Evolutionary conservation across 2,888 invertebrate species (phyloP).

Genomic region (Drosophila cognata): DNA sequence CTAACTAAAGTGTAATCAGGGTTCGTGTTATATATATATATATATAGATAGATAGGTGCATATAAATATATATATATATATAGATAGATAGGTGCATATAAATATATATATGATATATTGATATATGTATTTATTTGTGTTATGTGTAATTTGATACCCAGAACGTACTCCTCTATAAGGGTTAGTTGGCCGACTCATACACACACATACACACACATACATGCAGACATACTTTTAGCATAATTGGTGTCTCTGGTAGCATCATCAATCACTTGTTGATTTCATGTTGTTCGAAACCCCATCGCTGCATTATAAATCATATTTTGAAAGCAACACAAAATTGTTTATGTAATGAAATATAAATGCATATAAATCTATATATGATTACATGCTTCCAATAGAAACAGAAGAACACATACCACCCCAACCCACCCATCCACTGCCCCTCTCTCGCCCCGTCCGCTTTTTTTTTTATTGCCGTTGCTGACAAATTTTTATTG

Average conservation of each 20-base stretch:
- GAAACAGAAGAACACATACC: not conserved
- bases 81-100: too few species aligned
- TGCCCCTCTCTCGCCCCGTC: not conserved
- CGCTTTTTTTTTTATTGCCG: conserved; percentile 29
- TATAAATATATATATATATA: not conserved
- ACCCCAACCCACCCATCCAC: not conserved
- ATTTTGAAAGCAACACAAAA: conserved; percentile 22
- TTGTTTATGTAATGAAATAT: conserved; percentile 18
- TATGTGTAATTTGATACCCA: conserved; percentile 34
- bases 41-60: not conserved
- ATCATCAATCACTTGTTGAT: conserved; percentile 77
- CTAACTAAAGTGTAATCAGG: not conserved
- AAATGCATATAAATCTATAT: conserved; percentile 15
- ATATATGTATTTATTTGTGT: not conserved
- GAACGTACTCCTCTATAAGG: conserved; percentile 28
- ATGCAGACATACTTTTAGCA: conserved; percentile 17
- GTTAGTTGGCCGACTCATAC: conserved; percentile 25
- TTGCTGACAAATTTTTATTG: conserved; percentile 73
- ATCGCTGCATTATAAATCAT: conserved; percentile 63
- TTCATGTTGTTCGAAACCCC: conserved; percentile 38
- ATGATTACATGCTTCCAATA: conserved; percentile 53
- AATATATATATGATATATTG: not conserved
- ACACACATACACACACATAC: not conserved
- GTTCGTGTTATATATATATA: not conserved
- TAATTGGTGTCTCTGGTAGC: conserved; percentile 21